phyloP scores from a whole-genome alignment of 2,888 invertebrate genomes.

The Marronus borbonicus region DNA sequence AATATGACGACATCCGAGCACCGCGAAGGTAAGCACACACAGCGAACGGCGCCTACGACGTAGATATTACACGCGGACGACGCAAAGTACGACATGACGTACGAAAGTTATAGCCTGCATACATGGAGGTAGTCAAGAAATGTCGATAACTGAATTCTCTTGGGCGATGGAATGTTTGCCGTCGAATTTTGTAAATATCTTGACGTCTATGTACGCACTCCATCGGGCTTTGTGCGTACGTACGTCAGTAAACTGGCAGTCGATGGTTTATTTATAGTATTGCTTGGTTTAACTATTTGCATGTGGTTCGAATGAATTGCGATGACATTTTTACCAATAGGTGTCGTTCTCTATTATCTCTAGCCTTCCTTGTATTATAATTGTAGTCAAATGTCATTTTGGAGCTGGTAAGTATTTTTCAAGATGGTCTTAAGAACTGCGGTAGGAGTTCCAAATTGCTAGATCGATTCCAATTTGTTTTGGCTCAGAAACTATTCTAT shows the following conservation, averaged over 20 bases:
- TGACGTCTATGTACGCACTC: not conserved
- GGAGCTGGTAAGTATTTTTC: no score
- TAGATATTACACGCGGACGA: not conserved
- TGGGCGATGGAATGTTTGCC: constrained; percentile 17
- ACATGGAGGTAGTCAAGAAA: constrained; percentile 3
- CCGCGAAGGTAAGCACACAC: constrained; percentile 36
- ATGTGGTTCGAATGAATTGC: no score
- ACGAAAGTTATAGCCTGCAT: constrained; percentile 4
- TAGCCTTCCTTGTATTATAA: no score
- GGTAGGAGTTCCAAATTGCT: no score
- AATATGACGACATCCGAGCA: constrained; percentile 30
- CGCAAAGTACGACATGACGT: constrained; percentile 4
- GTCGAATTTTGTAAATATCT: constrained; percentile 27
- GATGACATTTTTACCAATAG: no score
- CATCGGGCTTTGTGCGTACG: not conserved
- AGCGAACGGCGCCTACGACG: not conserved
- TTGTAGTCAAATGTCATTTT: no score
- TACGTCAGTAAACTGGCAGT: not conserved
- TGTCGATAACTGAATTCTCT: constrained; percentile 33
- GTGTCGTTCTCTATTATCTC: no score
- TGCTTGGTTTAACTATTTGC: no score
- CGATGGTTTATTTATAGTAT: not conserved
- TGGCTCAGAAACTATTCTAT: no score
- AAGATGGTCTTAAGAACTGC: no score
- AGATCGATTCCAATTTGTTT: no score